phyloP scores from a whole-genome alignment of 2,797 vertebrate species.

The Tokudaia tokunoshimensis region DNA sequence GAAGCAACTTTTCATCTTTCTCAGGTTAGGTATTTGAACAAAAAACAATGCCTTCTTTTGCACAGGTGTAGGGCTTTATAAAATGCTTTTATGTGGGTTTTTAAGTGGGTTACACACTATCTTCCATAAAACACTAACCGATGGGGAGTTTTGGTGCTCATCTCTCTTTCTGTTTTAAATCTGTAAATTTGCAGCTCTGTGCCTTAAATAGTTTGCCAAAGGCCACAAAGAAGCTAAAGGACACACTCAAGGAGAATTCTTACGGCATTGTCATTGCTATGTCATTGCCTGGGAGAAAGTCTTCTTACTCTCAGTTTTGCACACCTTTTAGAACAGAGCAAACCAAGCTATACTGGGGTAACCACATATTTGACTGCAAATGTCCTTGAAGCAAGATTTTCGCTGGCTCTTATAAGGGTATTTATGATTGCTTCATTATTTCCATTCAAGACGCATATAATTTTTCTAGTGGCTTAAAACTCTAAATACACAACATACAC shows the following conservation, averaged over 20 bases:
- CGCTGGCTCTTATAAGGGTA: too few species aligned
- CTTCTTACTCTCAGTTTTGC: too few species aligned
- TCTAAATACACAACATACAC: too few species aligned
- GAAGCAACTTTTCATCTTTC: constrained; percentile 61
- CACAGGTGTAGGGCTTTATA: neutral
- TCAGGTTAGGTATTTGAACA: constrained; percentile 3
- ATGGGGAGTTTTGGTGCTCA: neutral
- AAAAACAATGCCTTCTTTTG: constrained; percentile 64
- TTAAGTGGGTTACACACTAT: neutral
- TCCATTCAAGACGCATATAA: too few species aligned
- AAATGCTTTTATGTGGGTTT: neutral
- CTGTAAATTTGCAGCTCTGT: neutral
- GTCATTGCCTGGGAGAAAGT: too few species aligned
- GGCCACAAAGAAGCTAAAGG: neutral
- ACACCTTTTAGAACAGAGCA: too few species aligned
- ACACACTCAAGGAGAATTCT: neutral
- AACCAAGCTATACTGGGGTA: too few species aligned
- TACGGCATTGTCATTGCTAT: neutral
- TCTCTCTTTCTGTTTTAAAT: neutral
- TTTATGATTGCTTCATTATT: too few species aligned
- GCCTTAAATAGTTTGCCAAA: constrained; percentile 43
- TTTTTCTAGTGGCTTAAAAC: too few species aligned
- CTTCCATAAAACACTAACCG: constrained; percentile 11
- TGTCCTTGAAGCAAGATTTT: too few species aligned
- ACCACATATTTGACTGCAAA: too few species aligned